phyloP scores from a whole-genome alignment of 2,797 vertebrate genomes.

The Mus caroli region DNA sequence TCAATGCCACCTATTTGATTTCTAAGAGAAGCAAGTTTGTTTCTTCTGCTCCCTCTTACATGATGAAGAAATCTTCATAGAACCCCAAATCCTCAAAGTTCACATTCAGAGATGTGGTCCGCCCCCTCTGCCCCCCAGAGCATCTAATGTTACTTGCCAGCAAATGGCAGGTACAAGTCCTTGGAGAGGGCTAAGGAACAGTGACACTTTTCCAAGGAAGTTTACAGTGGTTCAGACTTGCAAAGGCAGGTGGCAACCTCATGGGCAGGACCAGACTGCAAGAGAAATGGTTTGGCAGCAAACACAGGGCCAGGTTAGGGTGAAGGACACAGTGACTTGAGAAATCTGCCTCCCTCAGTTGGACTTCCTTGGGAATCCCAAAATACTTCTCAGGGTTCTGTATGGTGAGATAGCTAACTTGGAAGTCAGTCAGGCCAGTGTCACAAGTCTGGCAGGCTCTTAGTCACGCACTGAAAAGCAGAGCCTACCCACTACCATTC shows the following conservation, averaged over 20 bases:
- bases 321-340: not conserved
- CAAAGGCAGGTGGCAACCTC: too few species aligned
- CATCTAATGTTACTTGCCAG: not conserved
- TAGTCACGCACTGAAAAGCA: not conserved
- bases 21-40: not conserved
- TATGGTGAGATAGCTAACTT: not conserved
- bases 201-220: not conserved
- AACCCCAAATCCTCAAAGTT: not conserved
- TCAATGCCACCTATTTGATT: not conserved
- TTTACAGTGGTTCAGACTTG: not conserved
- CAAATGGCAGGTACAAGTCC: accelerated
- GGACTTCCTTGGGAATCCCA: not conserved
- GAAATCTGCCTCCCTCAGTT: not conserved
- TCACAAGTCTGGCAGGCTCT: not conserved
- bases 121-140: not conserved
- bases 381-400: not conserved
- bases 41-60: not conserved
- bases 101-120: not conserved
- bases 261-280: not conserved
- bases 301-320: not conserved
- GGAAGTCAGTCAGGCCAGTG: not conserved
- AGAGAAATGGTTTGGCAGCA: not conserved
- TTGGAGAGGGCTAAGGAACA: not conserved
- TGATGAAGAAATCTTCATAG: not conserved
- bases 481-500: not conserved